Conservation (phyloP, 1,140 invertebrate genomes). For the Hyles vespertilio region DNA sequence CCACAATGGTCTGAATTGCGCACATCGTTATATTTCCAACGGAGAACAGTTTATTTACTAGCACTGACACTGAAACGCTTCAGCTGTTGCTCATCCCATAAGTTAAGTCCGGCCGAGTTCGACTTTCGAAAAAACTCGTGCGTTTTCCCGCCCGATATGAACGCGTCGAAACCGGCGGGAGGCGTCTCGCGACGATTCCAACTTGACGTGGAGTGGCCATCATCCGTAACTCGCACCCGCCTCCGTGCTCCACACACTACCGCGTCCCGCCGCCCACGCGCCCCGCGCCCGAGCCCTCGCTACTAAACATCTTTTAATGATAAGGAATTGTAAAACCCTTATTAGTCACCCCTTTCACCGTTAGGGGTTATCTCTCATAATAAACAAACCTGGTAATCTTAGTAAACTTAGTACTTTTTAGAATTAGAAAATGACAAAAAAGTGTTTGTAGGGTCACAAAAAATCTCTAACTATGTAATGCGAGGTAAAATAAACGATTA, state of each 20-base stretch:
- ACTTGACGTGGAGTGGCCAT: slow-evolving; percentile 52
- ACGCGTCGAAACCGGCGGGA: slow-evolving; percentile 19
- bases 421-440: no score
- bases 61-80: slow-evolving; percentile 7
- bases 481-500: neutral
- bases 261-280: slow-evolving; percentile 31
- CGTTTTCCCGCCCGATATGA: slow-evolving; percentile 14
- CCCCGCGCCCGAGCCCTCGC: slow-evolving; percentile 32
- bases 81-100: neutral
- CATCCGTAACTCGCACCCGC: slow-evolving; percentile 40
- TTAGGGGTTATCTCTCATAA: slow-evolving; percentile 1
- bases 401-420: no score
- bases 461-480: no score
- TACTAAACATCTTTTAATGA: slow-evolving; percentile 14
- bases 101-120: slow-evolving; percentile 1
- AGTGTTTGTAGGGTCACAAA: no score
- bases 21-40: slow-evolving; percentile 17
- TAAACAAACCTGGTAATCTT: neutral
- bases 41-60: slow-evolving; percentile 1
- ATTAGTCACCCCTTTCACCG: slow-evolving; percentile 26
- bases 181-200: slow-evolving; percentile 49
- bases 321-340: slow-evolving; percentile 24
- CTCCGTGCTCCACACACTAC: slow-evolving; percentile 34
- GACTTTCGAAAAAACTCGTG: slow-evolving; percentile 14
- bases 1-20: slow-evolving; percentile 13